phyloP scores from a whole-genome alignment of 2,113 vertebrate species.

The Hypanus sabinus region DNA sequence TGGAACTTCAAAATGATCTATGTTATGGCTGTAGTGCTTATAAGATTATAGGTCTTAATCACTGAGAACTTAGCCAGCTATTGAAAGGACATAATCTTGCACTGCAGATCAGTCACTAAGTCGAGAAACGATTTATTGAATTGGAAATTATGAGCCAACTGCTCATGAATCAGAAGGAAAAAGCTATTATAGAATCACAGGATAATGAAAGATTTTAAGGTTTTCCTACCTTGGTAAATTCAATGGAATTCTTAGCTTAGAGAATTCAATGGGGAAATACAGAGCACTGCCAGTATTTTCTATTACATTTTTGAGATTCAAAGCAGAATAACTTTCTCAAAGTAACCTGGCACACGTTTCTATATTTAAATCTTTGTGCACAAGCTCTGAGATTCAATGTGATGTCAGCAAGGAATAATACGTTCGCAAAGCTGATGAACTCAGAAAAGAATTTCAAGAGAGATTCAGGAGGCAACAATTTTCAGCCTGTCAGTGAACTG shows the following conservation, averaged over 20 bases:
- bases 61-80: background rate
- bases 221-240: background rate
- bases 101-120: background rate
- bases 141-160: background rate
- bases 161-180: background rate
- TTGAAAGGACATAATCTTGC: background rate
- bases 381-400: background rate
- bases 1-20: background rate
- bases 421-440: background rate
- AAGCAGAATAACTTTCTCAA: background rate
- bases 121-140: background rate
- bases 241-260: background rate
- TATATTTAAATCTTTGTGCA: background rate
- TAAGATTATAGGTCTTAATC: background rate
- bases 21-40: background rate
- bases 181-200: background rate
- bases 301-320: background rate
- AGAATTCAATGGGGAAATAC: background rate
- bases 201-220: background rate
- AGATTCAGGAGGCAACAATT: background rate
- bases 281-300: background rate
- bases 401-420: background rate
- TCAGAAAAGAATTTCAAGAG: background rate
- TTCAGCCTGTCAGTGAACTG: background rate
- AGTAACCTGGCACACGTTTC: background rate